Evolutionary conservation across 2,113 vertebrate species (phyloP).

Genomic region (Scytalopus superciliaris): DNA sequence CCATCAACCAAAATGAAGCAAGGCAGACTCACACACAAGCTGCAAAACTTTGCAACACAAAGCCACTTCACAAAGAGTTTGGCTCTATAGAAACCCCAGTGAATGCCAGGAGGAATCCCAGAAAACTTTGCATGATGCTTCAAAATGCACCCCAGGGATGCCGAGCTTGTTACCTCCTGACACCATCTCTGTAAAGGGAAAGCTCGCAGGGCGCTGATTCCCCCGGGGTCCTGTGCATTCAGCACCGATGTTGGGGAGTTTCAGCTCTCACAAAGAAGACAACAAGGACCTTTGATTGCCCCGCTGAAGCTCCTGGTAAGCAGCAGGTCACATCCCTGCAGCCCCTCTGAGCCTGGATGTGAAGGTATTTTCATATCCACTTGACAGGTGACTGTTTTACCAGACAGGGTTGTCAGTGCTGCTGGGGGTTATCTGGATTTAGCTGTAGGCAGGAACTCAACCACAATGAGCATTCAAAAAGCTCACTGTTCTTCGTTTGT

Average conservation of each 20-base stretch:
- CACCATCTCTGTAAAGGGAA: not conserved
- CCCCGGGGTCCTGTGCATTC: not conserved
- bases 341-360: not conserved
- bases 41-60: conserved; percentile 32
- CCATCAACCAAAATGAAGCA: not conserved
- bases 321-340: not conserved
- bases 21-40: not conserved
- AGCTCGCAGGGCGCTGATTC: not conserved
- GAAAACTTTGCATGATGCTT: conserved; percentile 12
- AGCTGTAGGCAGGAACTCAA: not conserved
- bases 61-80: conserved; percentile 16
- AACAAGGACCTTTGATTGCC: not conserved
- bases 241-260: not conserved
- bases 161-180: not conserved
- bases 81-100: not conserved
- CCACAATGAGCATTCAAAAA: conserved; percentile 14
- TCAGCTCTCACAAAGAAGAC: not conserved
- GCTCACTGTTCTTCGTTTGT: conserved; percentile 26
- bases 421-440: conserved; percentile 5
- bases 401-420: not conserved
- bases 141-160: conserved; percentile 17
- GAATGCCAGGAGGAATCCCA: conserved; percentile 38
- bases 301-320: not conserved
- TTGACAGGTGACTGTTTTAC: not conserved
- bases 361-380: not conserved